Evolutionary conservation across 2,888 invertebrate genomes (phyloP), one percentile per base, ranked within the genome.

Genomic region (Conchocele bisecta): DNA sequence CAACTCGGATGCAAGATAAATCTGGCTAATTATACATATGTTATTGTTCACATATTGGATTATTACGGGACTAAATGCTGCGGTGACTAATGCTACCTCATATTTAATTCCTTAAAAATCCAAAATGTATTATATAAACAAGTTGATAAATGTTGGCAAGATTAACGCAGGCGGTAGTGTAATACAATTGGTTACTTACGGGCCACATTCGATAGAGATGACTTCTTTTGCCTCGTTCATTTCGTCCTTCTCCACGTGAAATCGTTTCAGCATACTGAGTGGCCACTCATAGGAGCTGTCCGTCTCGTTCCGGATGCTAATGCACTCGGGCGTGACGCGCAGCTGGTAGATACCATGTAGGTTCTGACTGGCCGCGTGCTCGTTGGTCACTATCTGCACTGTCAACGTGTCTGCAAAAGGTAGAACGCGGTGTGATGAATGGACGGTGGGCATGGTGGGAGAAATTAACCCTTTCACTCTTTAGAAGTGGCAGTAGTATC

Each of bases 171-270:
- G n/a, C n/a, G n/a, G n/a, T n/a, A n/a, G n/a, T n/a, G n/a, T n/a
- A n/a, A n/a, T n/a, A n/a, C n/a, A 35, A 35, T 35, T n/a, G 7
- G 3, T 24, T 48, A 83, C 85, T 84, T 79, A 85, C 85, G 85
- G 83, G 69, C 86, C 86, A 72, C 83, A 83, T 51, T 86, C 84
- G 4, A 86, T 83, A 4, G 82, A 69, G 13, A 86, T 56, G 17
- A 83, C 51, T n/a, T 65, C 60, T 24, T 48, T 57, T 5, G 63
- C 56, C n/a, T 75, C 72, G 26, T 79, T 67, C 31, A 66, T 46
- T 9, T 67, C 50, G 31, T 79, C 69, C 44, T 75, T 79, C 7
- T 83, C 83, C 56, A 82, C 68, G 54, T 83, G 77, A 56, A 86
- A 86, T 33, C 82, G 66, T 66, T 82, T 84, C 9, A 86, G 58